Base-by-base conservation (phyloP, 2,888 invertebrate species). In the Cosmorhoe ocellata region DNA sequence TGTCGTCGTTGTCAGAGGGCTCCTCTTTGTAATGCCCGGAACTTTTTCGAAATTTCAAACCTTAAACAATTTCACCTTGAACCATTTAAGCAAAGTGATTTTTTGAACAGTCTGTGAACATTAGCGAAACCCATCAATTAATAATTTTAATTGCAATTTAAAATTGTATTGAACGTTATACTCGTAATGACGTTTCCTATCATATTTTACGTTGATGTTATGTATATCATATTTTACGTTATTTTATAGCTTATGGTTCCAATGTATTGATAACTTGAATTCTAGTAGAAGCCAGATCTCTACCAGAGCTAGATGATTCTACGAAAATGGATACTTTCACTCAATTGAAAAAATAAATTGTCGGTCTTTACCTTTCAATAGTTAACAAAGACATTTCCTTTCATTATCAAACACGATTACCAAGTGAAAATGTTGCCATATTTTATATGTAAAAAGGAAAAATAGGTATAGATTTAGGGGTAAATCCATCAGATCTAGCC, bases 61-160 rank as follows among this genome's bases (percentile, higher is more conserved):
- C 78, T 81, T 84, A 84, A 84, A 85, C 86, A 79, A 82, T 82
- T 84, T 81, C 79, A 82, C 83, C 73, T 83, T 80, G 80, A 81
- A 84, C 79, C 76, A 77, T 79, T 84, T 80, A 79, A 79, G 74
- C 71, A 74, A 73, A 67, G 65, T 64, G 67, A 71, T 68, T 71
- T 36, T 71, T 66, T 24, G 72, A 74, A 75, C 74, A 76, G 74
- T 76, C 71, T 75, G 71, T 62, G 74, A 70, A 67, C 71, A 74
- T 71, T 69, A 26, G 24, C 26, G 8, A 69, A 69, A 72, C 73
- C 75, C 69, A 75, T 74, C 44, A 26, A 46, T 49, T 40, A 38
- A 41, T 43, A 11, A 27, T 18, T 32, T 46, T 56, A 48, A 47
- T 58, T 50, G 40, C 31, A 27, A 42, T 48, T 39, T 53, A 48